Evolutionary conservation across 2,113 vertebrate genomes (phyloP).

Genomic region (Propithecus coquereli): DNA sequence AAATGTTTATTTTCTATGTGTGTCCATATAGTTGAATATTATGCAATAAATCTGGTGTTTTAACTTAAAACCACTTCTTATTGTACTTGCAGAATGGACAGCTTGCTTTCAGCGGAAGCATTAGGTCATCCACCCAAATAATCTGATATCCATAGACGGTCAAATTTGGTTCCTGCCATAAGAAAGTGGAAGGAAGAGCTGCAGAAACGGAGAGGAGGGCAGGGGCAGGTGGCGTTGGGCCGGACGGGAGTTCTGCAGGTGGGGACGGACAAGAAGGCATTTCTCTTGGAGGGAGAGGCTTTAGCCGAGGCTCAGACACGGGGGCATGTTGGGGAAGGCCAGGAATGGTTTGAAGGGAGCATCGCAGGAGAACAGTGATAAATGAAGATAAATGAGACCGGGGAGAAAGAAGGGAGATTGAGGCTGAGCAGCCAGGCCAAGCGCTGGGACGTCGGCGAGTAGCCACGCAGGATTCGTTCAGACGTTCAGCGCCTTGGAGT

Average conservation of each 20-base stretch:
- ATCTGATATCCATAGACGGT: not conserved
- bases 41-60: slow-evolving; percentile 86
- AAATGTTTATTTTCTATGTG: slow-evolving; percentile 86
- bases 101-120: not conserved
- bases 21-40: slow-evolving; percentile 82
- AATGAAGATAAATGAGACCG: not conserved
- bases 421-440: not conserved
- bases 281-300: not conserved
- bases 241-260: not conserved
- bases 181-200: not conserved
- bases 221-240: not conserved
- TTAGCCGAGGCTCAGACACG: not conserved
- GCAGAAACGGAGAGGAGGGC: not conserved
- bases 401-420: not conserved
- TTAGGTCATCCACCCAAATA: not conserved
- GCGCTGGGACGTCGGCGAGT: not conserved
- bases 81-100: slow-evolving; percentile 21
- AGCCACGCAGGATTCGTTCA: not conserved
- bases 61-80: slow-evolving; percentile 59
- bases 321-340: not conserved
- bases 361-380: not conserved
- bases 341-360: not conserved
- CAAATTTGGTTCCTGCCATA: not conserved
- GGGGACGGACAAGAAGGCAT: not conserved
- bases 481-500: not conserved